These are phyloP conservation scores for Corythaixoides concolor DNA, from an alignment of 2,113 vertebrate genomes.

Conservation along the genomic window DNA sequence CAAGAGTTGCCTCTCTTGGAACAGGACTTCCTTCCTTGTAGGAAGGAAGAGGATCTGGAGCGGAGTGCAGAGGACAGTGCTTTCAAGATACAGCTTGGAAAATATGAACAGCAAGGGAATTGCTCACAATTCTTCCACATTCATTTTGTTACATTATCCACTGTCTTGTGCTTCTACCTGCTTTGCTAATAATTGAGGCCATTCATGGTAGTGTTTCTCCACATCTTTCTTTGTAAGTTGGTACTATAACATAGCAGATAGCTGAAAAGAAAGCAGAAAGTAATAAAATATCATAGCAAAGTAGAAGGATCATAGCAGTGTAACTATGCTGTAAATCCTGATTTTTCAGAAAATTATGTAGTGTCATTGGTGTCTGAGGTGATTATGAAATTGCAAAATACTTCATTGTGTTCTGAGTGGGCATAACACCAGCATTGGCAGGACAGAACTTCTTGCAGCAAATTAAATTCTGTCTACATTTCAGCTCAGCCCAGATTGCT, in stretches of 20 bases:
- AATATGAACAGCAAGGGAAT: not conserved
- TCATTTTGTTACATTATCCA: not conserved
- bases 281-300: not conserved
- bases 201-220: not conserved
- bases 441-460: not conserved
- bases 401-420: not conserved
- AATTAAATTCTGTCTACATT: not conserved
- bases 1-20: rapidly evolving
- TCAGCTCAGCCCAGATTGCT: not conserved
- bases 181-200: not conserved
- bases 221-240: rapidly evolving
- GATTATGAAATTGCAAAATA: not conserved
- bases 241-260: not conserved
- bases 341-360: not conserved
- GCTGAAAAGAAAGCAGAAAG: not conserved
- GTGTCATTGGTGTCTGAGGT: not conserved
- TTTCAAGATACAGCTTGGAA: not conserved
- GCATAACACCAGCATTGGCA: not conserved
- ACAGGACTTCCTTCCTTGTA: rapidly evolving
- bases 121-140: not conserved
- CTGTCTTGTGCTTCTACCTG: not conserved
- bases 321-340: not conserved
- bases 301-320: not conserved
- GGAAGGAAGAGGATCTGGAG: not conserved
- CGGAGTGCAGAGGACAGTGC: rapidly evolving